A percentile compares a stretch with the other conserved stretches of the same genome.
Evolutionary conservation across 2,797 vertebrate genomes (phyloP).

Genomic region (Ctenopoma kingsleyae): DNA sequence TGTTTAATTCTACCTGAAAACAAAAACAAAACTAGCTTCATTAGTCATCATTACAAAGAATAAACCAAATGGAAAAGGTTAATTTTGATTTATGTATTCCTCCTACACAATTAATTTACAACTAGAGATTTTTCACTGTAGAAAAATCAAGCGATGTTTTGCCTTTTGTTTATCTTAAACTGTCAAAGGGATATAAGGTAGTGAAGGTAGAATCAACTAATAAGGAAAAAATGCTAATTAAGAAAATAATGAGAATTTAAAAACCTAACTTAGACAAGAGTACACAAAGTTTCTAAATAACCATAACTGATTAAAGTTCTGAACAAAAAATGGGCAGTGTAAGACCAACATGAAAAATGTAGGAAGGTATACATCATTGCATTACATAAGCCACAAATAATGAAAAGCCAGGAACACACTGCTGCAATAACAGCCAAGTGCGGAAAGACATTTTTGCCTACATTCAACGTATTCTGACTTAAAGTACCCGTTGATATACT

Average conservation of each 20-base stretch:
- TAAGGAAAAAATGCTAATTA: conserved; percentile 16
- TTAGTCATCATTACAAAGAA: background rate
- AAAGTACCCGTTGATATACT: conserved; percentile 1
- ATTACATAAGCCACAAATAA: conserved; percentile 15
- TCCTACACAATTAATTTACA: conserved; percentile 25
- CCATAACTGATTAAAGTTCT: background rate
- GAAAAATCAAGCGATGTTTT: background rate
- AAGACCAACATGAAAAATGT: conserved; percentile 12
- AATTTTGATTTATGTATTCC: conserved; percentile 4
- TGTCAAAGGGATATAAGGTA: background rate
- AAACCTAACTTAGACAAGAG: background rate
- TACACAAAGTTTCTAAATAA: conserved; percentile 23
- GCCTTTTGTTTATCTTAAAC: conserved; percentile 14
- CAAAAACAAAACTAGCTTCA: background rate
- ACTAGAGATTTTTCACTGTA: conserved; percentile 1
- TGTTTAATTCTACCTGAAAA: conserved; percentile 4
- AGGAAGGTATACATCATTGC: conserved; percentile 7
- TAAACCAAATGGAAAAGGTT: background rate
- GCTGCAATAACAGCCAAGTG: conserved; percentile 3
- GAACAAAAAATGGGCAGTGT: background rate
- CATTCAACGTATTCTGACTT: conserved; percentile 8
- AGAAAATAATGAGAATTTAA: background rate
- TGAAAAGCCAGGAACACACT: background rate
- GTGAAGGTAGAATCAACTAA: conserved; percentile 3
- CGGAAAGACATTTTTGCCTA: conserved; percentile 24